phyloP scores from a whole-genome alignment of 1,140 invertebrate species.

The Leptinotarsa defecta region DNA sequence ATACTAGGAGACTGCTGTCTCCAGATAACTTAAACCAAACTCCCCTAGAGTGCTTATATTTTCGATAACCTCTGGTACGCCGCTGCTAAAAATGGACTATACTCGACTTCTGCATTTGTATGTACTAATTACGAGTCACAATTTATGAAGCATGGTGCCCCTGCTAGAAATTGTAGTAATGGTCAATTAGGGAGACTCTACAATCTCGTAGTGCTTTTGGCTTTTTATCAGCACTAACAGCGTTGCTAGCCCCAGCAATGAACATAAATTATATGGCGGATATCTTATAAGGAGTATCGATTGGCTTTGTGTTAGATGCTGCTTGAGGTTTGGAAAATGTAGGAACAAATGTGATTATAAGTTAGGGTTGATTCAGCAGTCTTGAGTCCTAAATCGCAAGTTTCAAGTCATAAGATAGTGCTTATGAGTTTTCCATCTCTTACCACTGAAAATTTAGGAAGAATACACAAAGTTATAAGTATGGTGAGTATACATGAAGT shows the following conservation, averaged over 20 bases:
- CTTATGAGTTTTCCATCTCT: no score
- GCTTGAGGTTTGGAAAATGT: no score
- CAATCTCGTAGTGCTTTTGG: slow-evolving; percentile 17
- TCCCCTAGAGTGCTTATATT: no score
- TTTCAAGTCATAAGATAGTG: no score
- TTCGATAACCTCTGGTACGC: no score
- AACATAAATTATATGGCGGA: not conserved
- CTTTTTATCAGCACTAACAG: slow-evolving; percentile 33
- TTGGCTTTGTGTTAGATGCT: not conserved
- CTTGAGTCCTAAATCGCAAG: no score
- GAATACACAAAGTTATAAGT: no score
- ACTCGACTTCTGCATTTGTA: slow-evolving; percentile 31
- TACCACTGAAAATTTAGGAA: no score
- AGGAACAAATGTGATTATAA: not conserved
- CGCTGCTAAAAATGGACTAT: not conserved
- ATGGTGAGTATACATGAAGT: no score
- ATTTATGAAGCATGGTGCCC: slow-evolving; percentile 43
- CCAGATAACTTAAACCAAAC: no score
- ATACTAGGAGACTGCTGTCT: no score
- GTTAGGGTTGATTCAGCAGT: no score
- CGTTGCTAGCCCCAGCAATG: slow-evolving; percentile 18
- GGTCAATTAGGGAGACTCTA: slow-evolving; percentile 39
- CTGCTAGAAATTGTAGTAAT: slow-evolving; percentile 39
- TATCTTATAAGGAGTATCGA: not conserved
- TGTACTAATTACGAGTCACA: slow-evolving; percentile 41